Evolutionary conservation across 2,797 vertebrate genomes (phyloP).

Genomic region (Kryptopterus vitreolus): DNA sequence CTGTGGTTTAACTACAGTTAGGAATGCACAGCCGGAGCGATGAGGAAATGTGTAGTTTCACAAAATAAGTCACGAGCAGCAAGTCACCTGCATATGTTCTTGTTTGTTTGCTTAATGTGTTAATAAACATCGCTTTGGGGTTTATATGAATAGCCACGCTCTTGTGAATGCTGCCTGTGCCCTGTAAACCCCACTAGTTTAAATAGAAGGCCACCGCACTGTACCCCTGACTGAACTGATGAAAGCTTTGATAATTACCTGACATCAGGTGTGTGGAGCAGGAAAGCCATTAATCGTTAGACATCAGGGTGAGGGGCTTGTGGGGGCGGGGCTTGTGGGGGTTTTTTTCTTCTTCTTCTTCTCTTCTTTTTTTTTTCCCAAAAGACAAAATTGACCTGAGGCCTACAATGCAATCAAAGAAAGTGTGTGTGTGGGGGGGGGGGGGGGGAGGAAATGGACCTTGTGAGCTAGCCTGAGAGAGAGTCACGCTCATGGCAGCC

Average conservation of each 20-base stretch:
- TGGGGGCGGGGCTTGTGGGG: no score
- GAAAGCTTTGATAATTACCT: conserved; percentile 20
- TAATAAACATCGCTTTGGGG: background rate
- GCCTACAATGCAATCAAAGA: conserved; percentile 11
- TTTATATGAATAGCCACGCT: background rate
- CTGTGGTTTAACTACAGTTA: background rate
- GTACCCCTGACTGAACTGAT: conserved; percentile 6
- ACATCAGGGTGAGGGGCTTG: conserved; percentile 10
- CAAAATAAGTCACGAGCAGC: background rate
- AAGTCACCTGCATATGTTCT: background rate
- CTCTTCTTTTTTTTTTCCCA: background rate
- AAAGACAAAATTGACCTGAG: conserved; percentile 10
- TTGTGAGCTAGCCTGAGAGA: conserved; percentile 15
- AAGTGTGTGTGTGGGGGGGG: background rate
- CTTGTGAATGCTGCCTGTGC: background rate
- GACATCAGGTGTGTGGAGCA: conserved; percentile 20
- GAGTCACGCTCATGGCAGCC: conserved; percentile 47
- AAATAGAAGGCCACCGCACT: background rate
- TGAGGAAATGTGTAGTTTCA: background rate
- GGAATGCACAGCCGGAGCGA: background rate
- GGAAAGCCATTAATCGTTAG: conserved; percentile 10
- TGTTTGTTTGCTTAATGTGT: background rate
- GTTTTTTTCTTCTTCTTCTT: no score
- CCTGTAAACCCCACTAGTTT: conserved; percentile 13
- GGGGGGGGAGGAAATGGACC: background rate